Evolutionary conservation across 2,113 vertebrate species (phyloP).

Genomic region (Poeciliopsis retropinna): DNA sequence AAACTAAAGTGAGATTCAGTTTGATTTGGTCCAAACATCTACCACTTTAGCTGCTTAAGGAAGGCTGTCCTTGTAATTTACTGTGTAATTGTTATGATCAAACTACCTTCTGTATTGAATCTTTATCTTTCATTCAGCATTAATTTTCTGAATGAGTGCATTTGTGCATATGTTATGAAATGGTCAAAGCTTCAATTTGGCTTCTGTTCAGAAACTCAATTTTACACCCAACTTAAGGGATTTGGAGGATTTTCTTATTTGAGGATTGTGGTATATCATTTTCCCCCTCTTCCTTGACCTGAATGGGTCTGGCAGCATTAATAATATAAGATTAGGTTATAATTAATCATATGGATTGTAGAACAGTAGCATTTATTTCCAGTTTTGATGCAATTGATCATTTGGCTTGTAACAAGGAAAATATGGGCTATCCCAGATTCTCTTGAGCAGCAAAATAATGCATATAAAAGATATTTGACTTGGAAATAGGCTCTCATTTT

Average conservation of each 20-base stretch:
- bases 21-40: not conserved
- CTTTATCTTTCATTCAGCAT: not conserved
- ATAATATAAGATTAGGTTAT: not conserved
- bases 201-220: not conserved
- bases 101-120: not conserved
- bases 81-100: not conserved
- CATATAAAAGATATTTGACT: too few relatives aligned
- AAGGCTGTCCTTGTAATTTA: not conserved
- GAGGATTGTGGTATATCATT: too few relatives aligned
- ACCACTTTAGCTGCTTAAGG: not conserved
- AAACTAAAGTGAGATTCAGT: accelerated
- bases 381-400: too few relatives aligned
- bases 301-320: not conserved
- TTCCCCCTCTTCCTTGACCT: not conserved
- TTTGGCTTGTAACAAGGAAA: too few relatives aligned
- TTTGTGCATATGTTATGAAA: not conserved
- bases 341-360: too few relatives aligned
- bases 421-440: too few relatives aligned
- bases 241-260: not conserved
- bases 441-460: too few relatives aligned
- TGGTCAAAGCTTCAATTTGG: not conserved
- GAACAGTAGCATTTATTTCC: too few relatives aligned
- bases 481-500: too few relatives aligned
- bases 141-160: not conserved
- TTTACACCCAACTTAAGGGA: not conserved